Evolutionary conservation across 2,797 vertebrate species (phyloP).

Genomic region (Phaenicophaeus curvirostris): DNA sequence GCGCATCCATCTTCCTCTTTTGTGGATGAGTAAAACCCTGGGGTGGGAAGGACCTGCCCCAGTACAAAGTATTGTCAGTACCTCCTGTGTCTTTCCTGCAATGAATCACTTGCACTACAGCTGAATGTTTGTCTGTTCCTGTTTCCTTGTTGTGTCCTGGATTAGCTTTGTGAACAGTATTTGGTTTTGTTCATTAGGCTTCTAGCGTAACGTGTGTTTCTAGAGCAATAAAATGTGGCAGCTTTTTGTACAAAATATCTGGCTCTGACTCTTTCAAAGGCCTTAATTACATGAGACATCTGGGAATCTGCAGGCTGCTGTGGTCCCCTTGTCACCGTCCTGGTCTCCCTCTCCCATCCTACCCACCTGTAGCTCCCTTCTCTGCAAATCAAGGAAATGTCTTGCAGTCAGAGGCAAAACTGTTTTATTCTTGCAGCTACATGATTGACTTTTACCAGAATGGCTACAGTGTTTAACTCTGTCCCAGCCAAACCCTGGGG

Average conservation of each 20-base stretch:
- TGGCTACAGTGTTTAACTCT: neutral
- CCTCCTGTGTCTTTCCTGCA: neutral
- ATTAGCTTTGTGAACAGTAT: constrained; percentile 30
- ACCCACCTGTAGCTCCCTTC: neutral
- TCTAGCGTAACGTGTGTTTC: constrained; percentile 20
- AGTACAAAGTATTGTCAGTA: neutral
- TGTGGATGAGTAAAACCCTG: neutral
- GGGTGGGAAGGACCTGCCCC: neutral
- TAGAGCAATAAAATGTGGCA: constrained; percentile 63
- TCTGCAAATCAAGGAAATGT: neutral
- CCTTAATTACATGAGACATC: neutral
- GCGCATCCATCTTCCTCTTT: neutral
- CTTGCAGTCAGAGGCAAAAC: neutral
- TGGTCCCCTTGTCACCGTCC: neutral
- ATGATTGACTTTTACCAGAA: neutral
- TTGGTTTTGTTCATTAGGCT: constrained; percentile 19
- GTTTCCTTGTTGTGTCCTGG: neutral
- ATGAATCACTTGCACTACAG: constrained; percentile 44
- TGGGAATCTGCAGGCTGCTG: neutral
- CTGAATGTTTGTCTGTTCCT: constrained; percentile 6
- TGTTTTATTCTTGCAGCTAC: constrained; percentile 37
- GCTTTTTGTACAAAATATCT: neutral
- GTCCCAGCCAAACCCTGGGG: neutral
- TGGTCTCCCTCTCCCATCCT: neutral
- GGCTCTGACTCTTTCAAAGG: neutral